phyloP scores from a whole-genome alignment of 2,888 invertebrate genomes.

The Latrodectus hesperus region DNA sequence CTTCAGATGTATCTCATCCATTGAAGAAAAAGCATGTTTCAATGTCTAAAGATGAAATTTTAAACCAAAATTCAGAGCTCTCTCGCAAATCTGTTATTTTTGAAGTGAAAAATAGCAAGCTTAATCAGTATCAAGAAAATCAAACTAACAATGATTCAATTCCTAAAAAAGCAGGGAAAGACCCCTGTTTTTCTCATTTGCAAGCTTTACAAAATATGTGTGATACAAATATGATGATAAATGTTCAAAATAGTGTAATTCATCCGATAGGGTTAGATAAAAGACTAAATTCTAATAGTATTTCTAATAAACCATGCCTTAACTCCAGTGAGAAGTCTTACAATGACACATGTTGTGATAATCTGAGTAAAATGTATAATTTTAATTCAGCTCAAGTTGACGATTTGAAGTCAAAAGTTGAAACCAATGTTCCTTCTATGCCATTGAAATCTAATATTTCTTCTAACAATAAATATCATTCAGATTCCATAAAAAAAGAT shows the following conservation, averaged over 20 bases:
- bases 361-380: slow-evolving; percentile 40
- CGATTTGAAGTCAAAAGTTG: slow-evolving; percentile 9
- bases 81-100: slow-evolving; percentile 38
- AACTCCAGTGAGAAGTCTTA: slow-evolving; percentile 27
- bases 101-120: slow-evolving; percentile 44
- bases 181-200: slow-evolving; percentile 50
- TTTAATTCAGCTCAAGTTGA: slow-evolving; percentile 34
- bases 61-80: slow-evolving; percentile 14
- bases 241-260: slow-evolving; percentile 38
- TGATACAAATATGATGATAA: slow-evolving; percentile 50
- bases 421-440: slow-evolving; percentile 1
- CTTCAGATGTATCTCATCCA: slow-evolving; percentile 22
- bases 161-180: not conserved
- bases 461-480: too few species aligned
- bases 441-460: slow-evolving; percentile 43
- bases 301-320: not conserved
- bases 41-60: slow-evolving; percentile 4
- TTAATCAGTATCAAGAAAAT: slow-evolving; percentile 31
- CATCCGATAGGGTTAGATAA: slow-evolving; percentile 10
- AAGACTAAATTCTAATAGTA: slow-evolving; percentile 6
- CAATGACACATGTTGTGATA: slow-evolving; percentile 35
- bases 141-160: slow-evolving; percentile 11
- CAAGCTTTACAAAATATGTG: slow-evolving; percentile 63
- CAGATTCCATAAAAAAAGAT: too few species aligned
- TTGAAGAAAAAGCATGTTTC: slow-evolving; percentile 46